Base-by-base conservation (phyloP, 2,797 vertebrate species). In the Rhinichthys osculus region DNA sequence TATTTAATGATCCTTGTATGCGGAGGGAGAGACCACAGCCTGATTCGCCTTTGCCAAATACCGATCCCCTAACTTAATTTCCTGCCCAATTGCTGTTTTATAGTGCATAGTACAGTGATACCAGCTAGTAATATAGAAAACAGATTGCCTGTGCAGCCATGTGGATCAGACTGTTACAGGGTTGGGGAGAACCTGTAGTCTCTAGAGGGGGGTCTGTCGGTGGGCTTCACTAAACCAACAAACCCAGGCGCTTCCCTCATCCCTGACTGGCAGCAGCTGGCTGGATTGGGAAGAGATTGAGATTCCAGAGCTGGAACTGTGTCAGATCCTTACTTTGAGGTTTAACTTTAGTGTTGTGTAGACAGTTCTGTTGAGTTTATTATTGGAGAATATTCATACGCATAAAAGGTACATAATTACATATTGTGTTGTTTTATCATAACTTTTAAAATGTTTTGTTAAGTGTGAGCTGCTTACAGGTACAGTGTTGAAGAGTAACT, bases 31-130 rank as follows among this genome's bases (percentile, higher is more conserved):
- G 95, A 95, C 94, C 95, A 95, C 94, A 94, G 93, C 92, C 92
- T 76, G 94, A 93, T 94, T 95, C 94, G 94, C 94, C 93, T 93
- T 91, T 93, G 94, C 95, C 95, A 96, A 96, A 96, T 96, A 95
- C 95, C 94, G 94, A 96, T 95, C 94, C 94, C 94, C 94, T 96
- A 96, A 96, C 95, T 96, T 96, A 96, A 96, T 96, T 96, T 96
- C 96, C 95, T 96, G 95, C 95, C 95, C 96, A 96, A 96, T 96
- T 95, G 94, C 95, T 96, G 95, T 96, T 96, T 95, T 96, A 96
- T 96, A 96, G 95, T 95, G 95, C 96, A 96, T 96, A 96, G 94
- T 96, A 94, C 94, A 95, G 94, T 94, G 93, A 95, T 95, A 95
- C 94, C 94, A 95, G 91, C 95, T 95, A 94, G 95, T 96, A 95